Percentiles rank a stretch among this genome's conserved stretches.
These are phyloP conservation scores for Scatophagus argus DNA, from an alignment of 2,113 vertebrate species.

Conservation along the genomic window DNA sequence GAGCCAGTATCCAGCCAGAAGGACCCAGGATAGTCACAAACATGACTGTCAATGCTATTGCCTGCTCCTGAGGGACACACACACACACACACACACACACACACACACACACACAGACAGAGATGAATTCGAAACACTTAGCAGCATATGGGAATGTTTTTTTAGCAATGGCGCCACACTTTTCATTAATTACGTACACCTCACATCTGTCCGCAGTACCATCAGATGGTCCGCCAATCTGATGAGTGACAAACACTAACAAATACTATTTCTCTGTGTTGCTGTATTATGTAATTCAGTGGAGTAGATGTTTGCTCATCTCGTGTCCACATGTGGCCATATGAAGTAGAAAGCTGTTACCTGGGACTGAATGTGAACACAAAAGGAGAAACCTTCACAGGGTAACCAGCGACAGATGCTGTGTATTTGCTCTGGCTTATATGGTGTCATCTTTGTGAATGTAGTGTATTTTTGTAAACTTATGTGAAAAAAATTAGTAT, in stretches of 20 bases:
- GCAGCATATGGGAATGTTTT: background rate
- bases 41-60: constrained; percentile 35
- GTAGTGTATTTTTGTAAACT: too few relatives aligned
- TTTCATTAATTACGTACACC: too few relatives aligned
- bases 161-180: too few relatives aligned
- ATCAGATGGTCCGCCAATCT: too few relatives aligned
- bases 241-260: background rate
- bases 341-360: background rate
- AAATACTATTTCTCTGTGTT: background rate
- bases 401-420: too few relatives aligned
- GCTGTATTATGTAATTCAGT: background rate
- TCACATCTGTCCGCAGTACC: too few relatives aligned
- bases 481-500: too few relatives aligned
- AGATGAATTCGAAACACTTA: background rate
- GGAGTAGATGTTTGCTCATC: background rate
- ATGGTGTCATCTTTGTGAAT: too few relatives aligned
- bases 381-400: too few relatives aligned
- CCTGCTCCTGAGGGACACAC: constrained; percentile 57
- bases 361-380: too few relatives aligned
- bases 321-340: background rate
- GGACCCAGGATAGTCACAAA: constrained; percentile 56
- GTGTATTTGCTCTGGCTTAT: too few relatives aligned
- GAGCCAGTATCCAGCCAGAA: constrained; percentile 66
- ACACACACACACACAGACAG: background rate
- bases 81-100: background rate